These are phyloP conservation scores for Drosophila pseudotalamancana DNA, from an alignment of 2,888 invertebrate genomes.

Conservation along the genomic window DNA sequence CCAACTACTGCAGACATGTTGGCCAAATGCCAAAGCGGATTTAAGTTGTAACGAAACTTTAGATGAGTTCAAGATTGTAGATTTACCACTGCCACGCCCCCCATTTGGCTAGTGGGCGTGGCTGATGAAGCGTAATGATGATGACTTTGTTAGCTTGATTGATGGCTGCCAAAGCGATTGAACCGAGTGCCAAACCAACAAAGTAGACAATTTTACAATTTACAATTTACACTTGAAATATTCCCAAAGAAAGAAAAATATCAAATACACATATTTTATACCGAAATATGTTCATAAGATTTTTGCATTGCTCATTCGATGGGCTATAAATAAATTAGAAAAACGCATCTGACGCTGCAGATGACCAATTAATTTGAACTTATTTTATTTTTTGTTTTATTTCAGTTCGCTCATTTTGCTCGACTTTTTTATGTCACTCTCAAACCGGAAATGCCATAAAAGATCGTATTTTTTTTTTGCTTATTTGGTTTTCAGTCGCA, in stretches of 20 bases:
- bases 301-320: constrained; percentile 64
- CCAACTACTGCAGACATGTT: constrained; percentile 63
- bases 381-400: not conserved
- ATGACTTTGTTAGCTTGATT: constrained; percentile 63
- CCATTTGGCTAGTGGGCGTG: constrained; percentile 9
- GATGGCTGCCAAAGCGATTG: constrained; percentile 30
- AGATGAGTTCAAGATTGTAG: constrained; percentile 74
- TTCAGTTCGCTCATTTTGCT: constrained; percentile 1
- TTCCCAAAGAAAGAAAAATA: not conserved
- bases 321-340: constrained; percentile 23
- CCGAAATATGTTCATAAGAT: not conserved
- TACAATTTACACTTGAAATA: constrained; percentile 45
- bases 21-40: constrained; percentile 71
- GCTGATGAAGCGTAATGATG: constrained; percentile 73
- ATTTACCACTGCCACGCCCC: constrained; percentile 52
- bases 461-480: too few species aligned
- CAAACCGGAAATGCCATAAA: constrained; percentile 55
- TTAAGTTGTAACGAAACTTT: constrained; percentile 71
- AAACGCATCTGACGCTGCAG: constrained; percentile 34
- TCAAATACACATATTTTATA: not conserved
- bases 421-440: constrained; percentile 64
- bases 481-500: constrained; percentile 52
- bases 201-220: constrained; percentile 23
- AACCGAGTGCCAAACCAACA: not conserved
- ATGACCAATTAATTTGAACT: constrained; percentile 57